phyloP scores from a whole-genome alignment of 2,797 vertebrate genomes.

The Falco novaeseelandiae region DNA sequence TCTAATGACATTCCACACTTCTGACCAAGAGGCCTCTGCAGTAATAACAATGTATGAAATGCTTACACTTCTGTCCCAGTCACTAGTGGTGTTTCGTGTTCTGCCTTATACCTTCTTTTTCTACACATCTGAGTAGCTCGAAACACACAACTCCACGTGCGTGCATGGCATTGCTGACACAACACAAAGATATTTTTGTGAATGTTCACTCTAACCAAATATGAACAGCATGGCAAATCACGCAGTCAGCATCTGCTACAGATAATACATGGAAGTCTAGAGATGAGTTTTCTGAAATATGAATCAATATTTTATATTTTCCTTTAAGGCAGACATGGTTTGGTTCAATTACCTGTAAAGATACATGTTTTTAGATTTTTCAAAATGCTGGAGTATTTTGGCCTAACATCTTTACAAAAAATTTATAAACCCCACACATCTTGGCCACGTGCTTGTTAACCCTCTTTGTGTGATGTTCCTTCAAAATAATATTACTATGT shows the following conservation, averaged over 20 bases:
- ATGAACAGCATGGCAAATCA: background rate
- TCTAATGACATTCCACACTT: background rate
- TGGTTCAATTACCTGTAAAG: background rate
- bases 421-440: background rate
- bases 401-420: background rate
- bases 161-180: accelerated
- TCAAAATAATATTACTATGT: background rate
- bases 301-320: background rate
- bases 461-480: background rate
- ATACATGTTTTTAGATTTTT: background rate
- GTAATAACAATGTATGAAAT: background rate
- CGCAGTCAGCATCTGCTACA: background rate
- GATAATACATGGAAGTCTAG: background rate
- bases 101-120: background rate
- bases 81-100: background rate
- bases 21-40: background rate
- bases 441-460: background rate
- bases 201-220: background rate
- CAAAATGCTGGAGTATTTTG: background rate
- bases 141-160: accelerated
- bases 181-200: background rate
- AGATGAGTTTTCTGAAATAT: background rate
- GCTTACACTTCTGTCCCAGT: background rate
- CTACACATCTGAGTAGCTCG: accelerated
- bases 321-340: background rate